phyloP scores from a whole-genome alignment of 2,797 vertebrate species.

The Rhynchonycteris naso region DNA sequence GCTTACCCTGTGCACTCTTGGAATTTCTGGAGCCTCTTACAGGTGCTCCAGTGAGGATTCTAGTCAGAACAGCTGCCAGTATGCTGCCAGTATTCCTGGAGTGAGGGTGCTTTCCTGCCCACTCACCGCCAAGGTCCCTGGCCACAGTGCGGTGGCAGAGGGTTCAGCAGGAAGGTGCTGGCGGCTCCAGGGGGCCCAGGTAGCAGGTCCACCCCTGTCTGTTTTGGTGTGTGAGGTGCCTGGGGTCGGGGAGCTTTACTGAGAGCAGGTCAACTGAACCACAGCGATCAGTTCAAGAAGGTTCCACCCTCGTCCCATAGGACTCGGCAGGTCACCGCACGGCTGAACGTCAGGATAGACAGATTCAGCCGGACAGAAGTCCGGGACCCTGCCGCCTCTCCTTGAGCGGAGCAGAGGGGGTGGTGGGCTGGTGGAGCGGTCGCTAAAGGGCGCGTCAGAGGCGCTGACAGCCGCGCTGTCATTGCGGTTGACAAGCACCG shows the following conservation, averaged over 20 bases:
- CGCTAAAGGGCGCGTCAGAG: neutral
- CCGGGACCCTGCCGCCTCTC: neutral
- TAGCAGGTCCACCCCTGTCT: neutral
- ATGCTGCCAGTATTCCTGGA: neutral
- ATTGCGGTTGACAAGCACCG: neutral
- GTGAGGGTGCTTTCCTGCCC: too few relatives aligned
- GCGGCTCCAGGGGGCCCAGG: neutral
- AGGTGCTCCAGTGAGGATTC: neutral
- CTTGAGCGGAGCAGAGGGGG: neutral
- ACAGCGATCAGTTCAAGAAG: neutral
- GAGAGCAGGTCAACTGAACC: neutral
- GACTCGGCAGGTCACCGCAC: neutral
- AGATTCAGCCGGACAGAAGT: neutral
- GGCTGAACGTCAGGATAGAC: neutral
- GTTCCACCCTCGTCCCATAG: neutral
- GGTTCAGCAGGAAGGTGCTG: neutral
- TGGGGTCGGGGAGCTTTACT: neutral
- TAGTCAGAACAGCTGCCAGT: neutral
- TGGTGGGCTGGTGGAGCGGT: neutral
- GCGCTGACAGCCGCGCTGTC: neutral
- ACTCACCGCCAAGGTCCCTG: neutral
- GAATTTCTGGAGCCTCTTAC: neutral
- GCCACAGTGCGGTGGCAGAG: neutral
- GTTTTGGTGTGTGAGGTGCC: neutral
- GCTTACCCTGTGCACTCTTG: fast-evolving